Percentiles rank a stretch among this genome's conserved stretches.
phyloP scores from a whole-genome alignment of 2,888 invertebrate species.

The Nomada goodeniana region DNA sequence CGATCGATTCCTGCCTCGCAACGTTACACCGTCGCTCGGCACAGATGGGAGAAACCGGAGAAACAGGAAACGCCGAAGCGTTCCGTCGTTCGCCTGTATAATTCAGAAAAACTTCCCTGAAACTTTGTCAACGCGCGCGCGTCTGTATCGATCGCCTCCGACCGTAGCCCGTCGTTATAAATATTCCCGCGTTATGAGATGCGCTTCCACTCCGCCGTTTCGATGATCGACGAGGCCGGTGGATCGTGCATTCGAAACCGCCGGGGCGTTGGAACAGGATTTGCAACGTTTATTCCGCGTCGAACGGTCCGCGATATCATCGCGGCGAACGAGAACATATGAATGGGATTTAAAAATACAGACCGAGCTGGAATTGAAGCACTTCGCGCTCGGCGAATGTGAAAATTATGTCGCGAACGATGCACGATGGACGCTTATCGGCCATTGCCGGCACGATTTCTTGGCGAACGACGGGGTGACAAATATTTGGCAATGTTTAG shows the following conservation, averaged over 20 bases:
- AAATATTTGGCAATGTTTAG: not conserved
- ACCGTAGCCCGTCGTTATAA: constrained; percentile 29
- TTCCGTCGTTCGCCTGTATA: constrained; percentile 24
- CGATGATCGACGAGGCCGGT: constrained; percentile 43
- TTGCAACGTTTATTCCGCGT: constrained; percentile 6
- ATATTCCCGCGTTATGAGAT: constrained; percentile 56
- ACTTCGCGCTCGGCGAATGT: not conserved
- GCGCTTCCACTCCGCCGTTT: constrained; percentile 32
- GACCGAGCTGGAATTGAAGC: not conserved
- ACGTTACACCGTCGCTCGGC: constrained; percentile 5
- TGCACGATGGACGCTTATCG: not conserved
- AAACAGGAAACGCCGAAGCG: constrained; percentile 32
- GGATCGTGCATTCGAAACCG: constrained; percentile 43
- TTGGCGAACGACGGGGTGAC: not conserved
- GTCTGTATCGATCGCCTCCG: constrained; percentile 45
- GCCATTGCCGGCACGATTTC: not conserved
- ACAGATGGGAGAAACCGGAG: constrained; percentile 13
- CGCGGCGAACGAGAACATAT: not conserved
- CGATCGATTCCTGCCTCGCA: constrained; percentile 24
- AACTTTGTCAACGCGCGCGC: constrained; percentile 46
- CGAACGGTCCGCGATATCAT: constrained; percentile 20
- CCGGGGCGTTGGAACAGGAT: constrained; percentile 14
- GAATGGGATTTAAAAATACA: not conserved
- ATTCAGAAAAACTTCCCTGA: constrained; percentile 39
- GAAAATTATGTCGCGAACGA: not conserved